A percentile compares a stretch with the other conserved stretches of the same genome.
Conservation (phyloP, 2,888 invertebrate genomes). For the Cryptophagus acutangulus region DNA sequence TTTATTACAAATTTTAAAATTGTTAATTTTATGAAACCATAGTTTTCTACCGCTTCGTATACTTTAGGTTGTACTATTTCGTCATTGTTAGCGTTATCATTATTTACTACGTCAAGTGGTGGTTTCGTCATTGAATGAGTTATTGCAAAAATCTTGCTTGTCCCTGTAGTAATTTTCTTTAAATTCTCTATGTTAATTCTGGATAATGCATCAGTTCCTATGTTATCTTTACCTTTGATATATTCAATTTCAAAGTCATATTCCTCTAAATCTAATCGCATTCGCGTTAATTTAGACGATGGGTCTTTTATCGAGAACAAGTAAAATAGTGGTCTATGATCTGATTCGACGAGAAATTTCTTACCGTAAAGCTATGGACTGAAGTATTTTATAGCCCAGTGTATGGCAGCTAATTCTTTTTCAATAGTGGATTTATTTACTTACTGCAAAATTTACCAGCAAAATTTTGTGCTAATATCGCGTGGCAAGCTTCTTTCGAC, state of each 20-base stretch:
- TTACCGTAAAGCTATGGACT: slow-evolving; percentile 9
- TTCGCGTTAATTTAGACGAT: slow-evolving; percentile 19
- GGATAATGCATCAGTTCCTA: slow-evolving; percentile 13
- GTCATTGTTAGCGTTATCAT: too few species aligned
- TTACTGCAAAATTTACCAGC: slow-evolving; percentile 16
- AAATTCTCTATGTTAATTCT: not conserved
- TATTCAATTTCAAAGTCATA: slow-evolving; percentile 11
- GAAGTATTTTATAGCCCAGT: slow-evolving; percentile 13
- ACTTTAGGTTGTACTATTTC: too few species aligned
- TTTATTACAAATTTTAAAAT: too few species aligned
- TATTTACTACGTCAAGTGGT: too few species aligned
- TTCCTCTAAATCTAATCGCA: slow-evolving; percentile 18
- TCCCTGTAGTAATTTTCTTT: not conserved
- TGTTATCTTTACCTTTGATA: slow-evolving; percentile 11
- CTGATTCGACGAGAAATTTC: slow-evolving; percentile 18
- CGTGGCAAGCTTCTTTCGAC: slow-evolving; percentile 15
- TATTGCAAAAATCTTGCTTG: too few species aligned
- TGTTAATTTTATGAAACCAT: too few species aligned
- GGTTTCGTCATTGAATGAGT: too few species aligned
- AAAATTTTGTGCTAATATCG: slow-evolving; percentile 14
- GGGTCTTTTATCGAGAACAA: slow-evolving; percentile 21
- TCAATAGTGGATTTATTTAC: slow-evolving; percentile 9
- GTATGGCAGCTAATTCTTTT: slow-evolving; percentile 15
- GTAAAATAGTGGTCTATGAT: slow-evolving; percentile 19
- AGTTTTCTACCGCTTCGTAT: too few species aligned